Evolutionary conservation across 2,888 invertebrate species (phyloP), one percentile per base, ranked within the genome.

Genomic region (Tiliacea aurago): DNA sequence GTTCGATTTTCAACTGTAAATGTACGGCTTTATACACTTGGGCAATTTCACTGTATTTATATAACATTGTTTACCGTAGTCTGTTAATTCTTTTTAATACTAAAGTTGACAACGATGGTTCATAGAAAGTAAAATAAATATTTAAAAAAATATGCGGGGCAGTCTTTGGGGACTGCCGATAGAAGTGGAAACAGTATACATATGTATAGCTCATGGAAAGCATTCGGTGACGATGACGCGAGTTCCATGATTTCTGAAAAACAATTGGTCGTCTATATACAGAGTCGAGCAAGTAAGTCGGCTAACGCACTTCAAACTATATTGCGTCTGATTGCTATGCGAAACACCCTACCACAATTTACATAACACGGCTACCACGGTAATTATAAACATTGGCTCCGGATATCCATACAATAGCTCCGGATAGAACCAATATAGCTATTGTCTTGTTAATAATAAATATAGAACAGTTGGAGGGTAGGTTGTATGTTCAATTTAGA

Each of bases 381-480:
- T 79, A 76, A 85, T 85, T 85, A 85, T 77, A 79, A 76, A 63
- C 76, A 83, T 72, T 76, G 73, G 76, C 20, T 70, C 55, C 53
- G 70, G 20, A 45, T 73, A 70, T 64, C 70, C 41, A 49, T 55
- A 56, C n/a, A 33, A 58, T 49, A 20, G 59, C 33, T 63, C 61
- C 62, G 11, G 61, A 74, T 51, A 58, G 18, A 70, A 79, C 56
- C 67, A n/a, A 64, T 71, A 63, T 37, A 43, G 37, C n/a, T 51
- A 74, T 81, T 74, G 70, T 53, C 53, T 66, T 70, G 53, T 28
- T 55, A 11, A 49, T 49, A 58, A 53, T 64, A 33, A 47, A 13
- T 37, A 65, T 47, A 49, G 62, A 64, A 58, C 43, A 67, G 13
- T 63, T 18, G 43, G 37, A 23, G 43, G 51, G 43, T 41, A 61